Conservation (phyloP, 64 coral and sea anemone species). For the Porites lutea region DNA sequence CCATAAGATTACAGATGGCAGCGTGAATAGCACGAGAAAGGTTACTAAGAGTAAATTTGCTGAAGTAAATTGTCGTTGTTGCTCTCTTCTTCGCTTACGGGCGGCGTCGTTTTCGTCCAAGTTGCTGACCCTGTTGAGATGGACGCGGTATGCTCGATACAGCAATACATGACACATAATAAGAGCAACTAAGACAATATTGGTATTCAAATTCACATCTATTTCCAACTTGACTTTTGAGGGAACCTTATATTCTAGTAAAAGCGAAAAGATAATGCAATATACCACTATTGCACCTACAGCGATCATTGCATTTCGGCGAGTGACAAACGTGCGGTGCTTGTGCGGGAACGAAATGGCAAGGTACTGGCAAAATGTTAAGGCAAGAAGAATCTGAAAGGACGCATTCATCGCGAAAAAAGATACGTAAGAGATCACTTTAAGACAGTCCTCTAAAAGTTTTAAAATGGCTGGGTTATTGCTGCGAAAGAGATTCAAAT, state of each 20-base stretch:
- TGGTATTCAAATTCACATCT: conserved; percentile 66
- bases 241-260: conserved; percentile 52
- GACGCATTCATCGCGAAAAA: conserved; percentile 55
- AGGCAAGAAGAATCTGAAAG: conserved; percentile 8
- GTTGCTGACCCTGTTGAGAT: background rate
- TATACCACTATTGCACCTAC: conserved; percentile 48
- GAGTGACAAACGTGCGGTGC: conserved; percentile 41
- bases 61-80: conserved; percentile 33
- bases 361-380: conserved; percentile 34
- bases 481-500: conserved; percentile 1
- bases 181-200: conserved; percentile 12
- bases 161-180: conserved; percentile 23
- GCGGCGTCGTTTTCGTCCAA: conserved; percentile 18
- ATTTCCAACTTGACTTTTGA: conserved; percentile 23
- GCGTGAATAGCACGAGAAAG: conserved; percentile 49
- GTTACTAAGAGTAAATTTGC: conserved; percentile 22
- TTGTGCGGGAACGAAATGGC: conserved; percentile 53
- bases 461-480: background rate
- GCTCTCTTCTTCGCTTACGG: conserved; percentile 15
- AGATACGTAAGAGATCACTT: background rate
- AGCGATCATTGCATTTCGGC: background rate
- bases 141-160: conserved; percentile 26
- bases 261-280: conserved; percentile 38
- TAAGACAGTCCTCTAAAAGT: background rate
- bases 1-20: conserved; percentile 54